Conservation (phyloP, 2,797 vertebrate species). For the Girardinus metallicus region DNA sequence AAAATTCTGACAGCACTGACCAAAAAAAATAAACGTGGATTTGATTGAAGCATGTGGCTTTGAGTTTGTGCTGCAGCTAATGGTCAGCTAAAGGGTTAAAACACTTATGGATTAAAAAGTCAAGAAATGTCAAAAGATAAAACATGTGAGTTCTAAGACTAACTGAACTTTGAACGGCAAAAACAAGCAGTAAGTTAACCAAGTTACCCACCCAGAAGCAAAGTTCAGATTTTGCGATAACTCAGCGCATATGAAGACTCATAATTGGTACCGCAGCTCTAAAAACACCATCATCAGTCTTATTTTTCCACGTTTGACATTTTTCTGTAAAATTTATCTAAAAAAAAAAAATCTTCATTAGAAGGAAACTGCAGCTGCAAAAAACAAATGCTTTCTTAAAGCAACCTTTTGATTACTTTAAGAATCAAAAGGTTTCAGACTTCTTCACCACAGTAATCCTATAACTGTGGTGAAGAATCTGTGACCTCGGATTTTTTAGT, state of each 20-base stretch:
- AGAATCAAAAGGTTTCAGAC: too few relatives aligned
- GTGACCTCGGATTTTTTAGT: not conserved
- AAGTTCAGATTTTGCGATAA: not conserved
- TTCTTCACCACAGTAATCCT: too few relatives aligned
- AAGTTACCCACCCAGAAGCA: not conserved
- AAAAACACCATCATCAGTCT: not conserved
- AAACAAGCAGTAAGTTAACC: not conserved
- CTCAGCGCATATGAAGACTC: not conserved
- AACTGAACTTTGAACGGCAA: not conserved
- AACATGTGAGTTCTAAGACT: not conserved
- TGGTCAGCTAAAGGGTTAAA: not conserved
- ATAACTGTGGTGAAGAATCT: too few relatives aligned
- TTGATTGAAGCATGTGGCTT: not conserved
- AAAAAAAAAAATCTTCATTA: not conserved
- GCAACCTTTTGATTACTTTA: too few relatives aligned
- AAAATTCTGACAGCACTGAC: not conserved
- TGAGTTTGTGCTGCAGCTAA: not conserved
- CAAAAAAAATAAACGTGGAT: not conserved
- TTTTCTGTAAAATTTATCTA: not conserved
- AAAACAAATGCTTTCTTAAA: not conserved
- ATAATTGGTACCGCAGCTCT: not conserved
- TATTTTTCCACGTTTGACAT: not conserved
- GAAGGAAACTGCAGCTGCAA: not conserved
- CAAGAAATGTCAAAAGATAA: not conserved
- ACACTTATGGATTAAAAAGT: not conserved